These are phyloP conservation scores for Oreochromis niloticus DNA, from an alignment of 2,113 vertebrate genomes.

Conservation along the genomic window DNA sequence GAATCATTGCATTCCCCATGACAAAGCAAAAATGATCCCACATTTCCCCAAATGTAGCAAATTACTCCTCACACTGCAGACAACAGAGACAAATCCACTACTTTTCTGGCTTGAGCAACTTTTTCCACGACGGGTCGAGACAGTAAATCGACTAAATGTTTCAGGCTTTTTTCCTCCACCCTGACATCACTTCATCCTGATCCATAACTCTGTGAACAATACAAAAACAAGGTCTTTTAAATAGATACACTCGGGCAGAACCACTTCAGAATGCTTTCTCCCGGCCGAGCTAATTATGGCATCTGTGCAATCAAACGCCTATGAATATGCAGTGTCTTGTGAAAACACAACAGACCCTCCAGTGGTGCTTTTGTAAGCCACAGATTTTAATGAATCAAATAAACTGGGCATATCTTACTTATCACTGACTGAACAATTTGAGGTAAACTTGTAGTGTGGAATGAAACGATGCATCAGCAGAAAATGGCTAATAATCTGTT, in stretches of 20 bases:
- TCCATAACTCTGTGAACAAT: background rate
- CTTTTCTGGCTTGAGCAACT: conserved; percentile 11
- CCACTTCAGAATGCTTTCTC: conserved; percentile 6
- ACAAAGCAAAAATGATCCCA: conserved; percentile 43
- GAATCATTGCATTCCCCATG: conserved; percentile 50
- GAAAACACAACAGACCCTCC: conserved; percentile 18
- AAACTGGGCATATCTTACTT: background rate
- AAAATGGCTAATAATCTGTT: background rate
- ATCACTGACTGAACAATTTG: conserved; percentile 12
- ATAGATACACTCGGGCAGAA: conserved; percentile 1
- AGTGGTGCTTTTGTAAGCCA: conserved; percentile 3
- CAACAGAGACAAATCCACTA: conserved; percentile 14
- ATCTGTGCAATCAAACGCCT: conserved; percentile 29
- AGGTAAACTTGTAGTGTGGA: background rate
- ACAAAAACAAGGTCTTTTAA: background rate
- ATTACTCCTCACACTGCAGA: conserved; percentile 16
- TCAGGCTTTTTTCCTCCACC: background rate
- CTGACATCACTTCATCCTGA: conserved; percentile 28
- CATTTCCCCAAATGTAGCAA: conserved; percentile 16
- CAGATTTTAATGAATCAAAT: conserved; percentile 16
- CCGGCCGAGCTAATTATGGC: conserved; percentile 36
- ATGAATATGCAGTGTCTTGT: conserved; percentile 3
- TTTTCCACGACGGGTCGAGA: background rate
- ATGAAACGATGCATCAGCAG: background rate
- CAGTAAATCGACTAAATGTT: conserved; percentile 32